Percentiles rank a stretch among this genome's conserved stretches.
These are phyloP conservation scores for Cerastoderma edule DNA, from an alignment of 2,888 invertebrate genomes.

Conservation along the genomic window DNA sequence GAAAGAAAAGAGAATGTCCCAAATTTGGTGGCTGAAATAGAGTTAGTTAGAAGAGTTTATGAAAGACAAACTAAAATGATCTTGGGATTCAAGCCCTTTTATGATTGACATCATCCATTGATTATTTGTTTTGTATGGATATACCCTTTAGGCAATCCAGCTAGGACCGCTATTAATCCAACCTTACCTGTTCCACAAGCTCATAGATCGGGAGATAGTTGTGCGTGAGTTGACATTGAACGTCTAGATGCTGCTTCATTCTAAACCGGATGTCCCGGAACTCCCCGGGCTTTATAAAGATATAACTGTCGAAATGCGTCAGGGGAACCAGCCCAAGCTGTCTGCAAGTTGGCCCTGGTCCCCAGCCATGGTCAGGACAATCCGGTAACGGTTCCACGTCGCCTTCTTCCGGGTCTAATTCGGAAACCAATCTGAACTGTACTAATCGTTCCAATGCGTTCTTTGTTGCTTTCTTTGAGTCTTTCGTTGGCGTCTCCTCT, in stretches of 20 bases:
- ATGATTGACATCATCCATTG: too few relatives aligned
- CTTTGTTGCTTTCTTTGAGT: background rate
- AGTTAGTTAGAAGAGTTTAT: too few relatives aligned
- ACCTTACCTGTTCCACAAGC: constrained; percentile 53
- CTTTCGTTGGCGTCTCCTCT: constrained; percentile 1
- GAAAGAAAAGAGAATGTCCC: too few relatives aligned
- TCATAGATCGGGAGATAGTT: constrained; percentile 49
- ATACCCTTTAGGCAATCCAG: too few relatives aligned
- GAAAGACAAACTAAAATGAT: too few relatives aligned
- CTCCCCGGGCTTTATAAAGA: constrained; percentile 60
- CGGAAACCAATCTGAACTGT: constrained; percentile 58
- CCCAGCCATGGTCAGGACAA: constrained; percentile 63
- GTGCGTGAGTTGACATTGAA: constrained; percentile 57
- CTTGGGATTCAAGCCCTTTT: too few relatives aligned
- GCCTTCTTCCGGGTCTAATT: constrained; percentile 44
- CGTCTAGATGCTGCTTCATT: constrained; percentile 51
- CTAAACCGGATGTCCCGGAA: constrained; percentile 55
- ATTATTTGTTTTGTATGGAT: too few relatives aligned
- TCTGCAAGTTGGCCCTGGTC: constrained; percentile 59
- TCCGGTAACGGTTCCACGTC: constrained; percentile 60
- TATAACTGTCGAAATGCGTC: constrained; percentile 57
- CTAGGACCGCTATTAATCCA: background rate
- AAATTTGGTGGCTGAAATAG: too few relatives aligned
- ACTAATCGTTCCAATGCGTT: constrained; percentile 34
- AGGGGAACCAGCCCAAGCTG: constrained; percentile 54